Evolutionary conservation across 2,113 vertebrate species (phyloP).

Genomic region (Gavialis gangeticus): DNA sequence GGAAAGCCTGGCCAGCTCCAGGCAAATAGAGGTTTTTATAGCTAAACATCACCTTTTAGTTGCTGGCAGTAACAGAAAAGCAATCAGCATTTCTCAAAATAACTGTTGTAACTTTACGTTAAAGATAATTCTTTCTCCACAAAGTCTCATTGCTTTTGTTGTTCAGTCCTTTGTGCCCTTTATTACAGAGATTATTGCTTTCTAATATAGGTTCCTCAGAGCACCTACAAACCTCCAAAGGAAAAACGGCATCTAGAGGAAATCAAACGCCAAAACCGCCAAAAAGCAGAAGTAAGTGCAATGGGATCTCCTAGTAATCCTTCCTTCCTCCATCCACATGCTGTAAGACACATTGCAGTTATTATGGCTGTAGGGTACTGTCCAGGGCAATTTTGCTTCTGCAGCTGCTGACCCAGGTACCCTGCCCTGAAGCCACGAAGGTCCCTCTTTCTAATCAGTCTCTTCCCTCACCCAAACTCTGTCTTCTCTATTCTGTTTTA

Average conservation of each 20-base stretch:
- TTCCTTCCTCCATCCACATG: background rate
- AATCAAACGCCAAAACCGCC: constrained; percentile 81
- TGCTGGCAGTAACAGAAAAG: constrained; percentile 5
- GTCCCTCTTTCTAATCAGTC: background rate
- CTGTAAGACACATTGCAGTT: background rate
- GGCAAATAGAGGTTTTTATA: background rate
- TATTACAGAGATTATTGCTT: constrained; percentile 2
- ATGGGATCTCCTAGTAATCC: background rate
- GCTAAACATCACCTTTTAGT: background rate
- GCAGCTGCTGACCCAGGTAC: background rate
- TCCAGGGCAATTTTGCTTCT: background rate
- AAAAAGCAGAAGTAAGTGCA: constrained; percentile 82
- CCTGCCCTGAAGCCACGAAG: background rate
- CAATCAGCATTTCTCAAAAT: constrained; percentile 16
- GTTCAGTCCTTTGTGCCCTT: background rate
- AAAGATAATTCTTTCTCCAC: background rate
- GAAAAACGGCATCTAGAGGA: constrained; percentile 81
- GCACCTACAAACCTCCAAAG: constrained; percentile 84
- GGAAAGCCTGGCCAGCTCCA: background rate
- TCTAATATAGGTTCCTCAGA: constrained; percentile 84
- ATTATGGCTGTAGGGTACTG: constrained; percentile 4
- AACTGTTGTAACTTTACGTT: background rate
- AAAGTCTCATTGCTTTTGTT: background rate
- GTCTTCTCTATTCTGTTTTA: background rate
- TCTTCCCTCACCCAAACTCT: background rate